These are phyloP conservation scores for Telmatherina bonti DNA, from an alignment of 2,797 vertebrate genomes.

Conservation along the genomic window DNA sequence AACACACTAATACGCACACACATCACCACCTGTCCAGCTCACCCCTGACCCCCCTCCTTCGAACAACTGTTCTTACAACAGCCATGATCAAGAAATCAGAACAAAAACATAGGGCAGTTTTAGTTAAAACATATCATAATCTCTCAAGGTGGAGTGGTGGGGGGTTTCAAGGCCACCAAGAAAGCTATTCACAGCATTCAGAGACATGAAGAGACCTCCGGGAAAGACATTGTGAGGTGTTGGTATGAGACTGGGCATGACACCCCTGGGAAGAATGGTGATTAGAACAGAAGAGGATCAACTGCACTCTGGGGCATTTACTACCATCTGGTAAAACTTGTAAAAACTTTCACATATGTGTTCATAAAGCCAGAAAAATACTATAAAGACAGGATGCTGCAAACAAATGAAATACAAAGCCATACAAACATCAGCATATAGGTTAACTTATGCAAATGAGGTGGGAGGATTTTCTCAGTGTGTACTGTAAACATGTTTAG, in stretches of 20 bases:
- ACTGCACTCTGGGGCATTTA: slow-evolving; percentile 22
- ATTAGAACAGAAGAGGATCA: slow-evolving; percentile 54
- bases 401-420: not conserved
- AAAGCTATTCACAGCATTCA: slow-evolving; percentile 74
- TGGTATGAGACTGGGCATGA: slow-evolving; percentile 72
- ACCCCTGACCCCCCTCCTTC: slow-evolving; percentile 49
- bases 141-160: slow-evolving; percentile 56
- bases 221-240: slow-evolving; percentile 76
- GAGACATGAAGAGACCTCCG: slow-evolving; percentile 74
- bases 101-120: slow-evolving; percentile 57
- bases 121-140: slow-evolving; percentile 79
- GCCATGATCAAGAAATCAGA: slow-evolving; percentile 48
- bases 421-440: not conserved
- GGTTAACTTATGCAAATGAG: not conserved
- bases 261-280: slow-evolving; percentile 72
- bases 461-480: not conserved
- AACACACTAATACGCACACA: slow-evolving; percentile 45
- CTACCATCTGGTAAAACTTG: slow-evolving; percentile 7
- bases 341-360: slow-evolving; percentile 11
- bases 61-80: slow-evolving; percentile 36
- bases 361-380: not conserved
- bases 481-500: not conserved
- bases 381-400: not conserved
- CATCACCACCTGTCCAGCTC: slow-evolving; percentile 34
- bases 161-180: slow-evolving; percentile 76